A percentile compares a stretch with the other conserved stretches of the same genome.
Evolutionary conservation across 2,797 vertebrate species (phyloP).

Genomic region (Scleropages formosus): DNA sequence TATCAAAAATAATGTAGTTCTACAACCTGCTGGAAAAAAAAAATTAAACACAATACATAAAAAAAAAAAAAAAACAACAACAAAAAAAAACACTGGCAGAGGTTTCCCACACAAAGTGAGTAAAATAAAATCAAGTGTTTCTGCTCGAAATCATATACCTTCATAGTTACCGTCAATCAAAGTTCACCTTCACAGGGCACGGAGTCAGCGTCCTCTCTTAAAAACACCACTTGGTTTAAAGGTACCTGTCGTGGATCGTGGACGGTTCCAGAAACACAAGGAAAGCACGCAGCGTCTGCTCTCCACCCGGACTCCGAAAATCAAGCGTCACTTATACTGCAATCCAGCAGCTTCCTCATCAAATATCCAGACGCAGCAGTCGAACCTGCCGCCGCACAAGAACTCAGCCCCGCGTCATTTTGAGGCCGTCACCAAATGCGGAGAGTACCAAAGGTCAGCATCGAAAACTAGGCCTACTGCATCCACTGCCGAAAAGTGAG

Average conservation of each 20-base stretch:
- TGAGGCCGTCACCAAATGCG: background rate
- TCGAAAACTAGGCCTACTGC: slow-evolving; percentile 1
- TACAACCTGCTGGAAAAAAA: slow-evolving; percentile 24
- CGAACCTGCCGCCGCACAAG: background rate
- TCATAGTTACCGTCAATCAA: background rate
- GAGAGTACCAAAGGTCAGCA: too few species aligned
- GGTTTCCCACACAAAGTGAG: background rate
- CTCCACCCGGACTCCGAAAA: background rate
- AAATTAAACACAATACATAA: slow-evolving; percentile 16
- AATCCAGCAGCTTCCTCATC: background rate
- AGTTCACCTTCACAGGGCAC: background rate
- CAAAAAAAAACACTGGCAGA: slow-evolving; percentile 1
- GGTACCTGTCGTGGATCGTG: background rate
- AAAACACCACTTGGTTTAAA: background rate
- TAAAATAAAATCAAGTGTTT: background rate
- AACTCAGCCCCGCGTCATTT: background rate
- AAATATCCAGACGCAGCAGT: background rate
- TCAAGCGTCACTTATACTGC: background rate
- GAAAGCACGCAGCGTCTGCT: background rate
- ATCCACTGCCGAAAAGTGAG: background rate
- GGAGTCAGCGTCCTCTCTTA: background rate
- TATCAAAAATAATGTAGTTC: slow-evolving; percentile 33
- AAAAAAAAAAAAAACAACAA: slow-evolving; percentile 7
- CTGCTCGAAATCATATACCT: background rate
- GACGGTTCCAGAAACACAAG: slow-evolving; percentile 10